Evolutionary conservation across 2,797 vertebrate genomes (phyloP), one percentile per base, ranked within the genome.

Genomic region (Myotis vivesi): DNA sequence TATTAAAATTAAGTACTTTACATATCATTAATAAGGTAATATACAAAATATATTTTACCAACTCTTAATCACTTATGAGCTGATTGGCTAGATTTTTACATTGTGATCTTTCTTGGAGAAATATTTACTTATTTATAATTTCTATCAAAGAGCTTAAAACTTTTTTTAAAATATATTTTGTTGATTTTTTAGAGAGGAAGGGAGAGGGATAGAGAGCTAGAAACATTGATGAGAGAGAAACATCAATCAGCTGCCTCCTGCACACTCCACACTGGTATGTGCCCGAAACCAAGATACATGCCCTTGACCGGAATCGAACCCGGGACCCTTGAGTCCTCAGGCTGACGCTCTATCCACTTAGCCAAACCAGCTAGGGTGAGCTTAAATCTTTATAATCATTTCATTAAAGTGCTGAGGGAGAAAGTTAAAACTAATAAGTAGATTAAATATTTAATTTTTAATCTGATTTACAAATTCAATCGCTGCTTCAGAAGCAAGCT

Each of bases 1-100:
- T 92, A 79, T 75, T 91, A 91, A 69, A 95, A 76, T 77, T 83
- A 95, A 92, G 30, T 93, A 22, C n/a, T 91, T 91, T 94, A 73
- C 66, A 28, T 64, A 19, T 62, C 73, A 92, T 66, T 64, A 62
- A 80, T 13, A 96, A 92, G 51, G 83, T 73, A 30, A 17, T 11
- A 46, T 7, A 66, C 11, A 93, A 71, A 83, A 66, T 53, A n/a
- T 79, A 46, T 49, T 88, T 62, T 49, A 69, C 25, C 17, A 55
- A n/a, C 3, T 79, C 33, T 80, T 80, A 85, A 72, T 89, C 69
- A 76, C 20, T 55, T n/a, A 62, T 28, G 30, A 75, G 76, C n/a
- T 28, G 12, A 69, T 46, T n/a, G 49, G 79, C 64, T 88, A 36
- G 30, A 68, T 19, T 80, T 92, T 53, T 64, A 71, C n/a, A 62